Conservation (phyloP, 2,113 vertebrate species). For the rat (Rattus norvegicus) region DNA sequence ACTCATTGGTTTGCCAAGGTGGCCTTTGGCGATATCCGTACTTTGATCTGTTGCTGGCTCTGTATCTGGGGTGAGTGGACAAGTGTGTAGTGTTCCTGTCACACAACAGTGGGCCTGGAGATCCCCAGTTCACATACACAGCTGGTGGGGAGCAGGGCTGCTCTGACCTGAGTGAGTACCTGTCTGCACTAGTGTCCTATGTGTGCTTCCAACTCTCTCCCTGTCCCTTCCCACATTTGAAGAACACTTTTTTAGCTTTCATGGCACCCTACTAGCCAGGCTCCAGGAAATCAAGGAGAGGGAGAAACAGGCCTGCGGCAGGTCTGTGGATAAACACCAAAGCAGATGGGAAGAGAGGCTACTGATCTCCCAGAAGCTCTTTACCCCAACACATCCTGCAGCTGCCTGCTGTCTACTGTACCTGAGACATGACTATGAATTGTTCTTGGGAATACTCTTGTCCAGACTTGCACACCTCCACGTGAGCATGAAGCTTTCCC, state of each 20-base stretch:
- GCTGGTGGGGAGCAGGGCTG: background rate
- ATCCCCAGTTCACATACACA: background rate
- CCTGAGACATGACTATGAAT: conserved; percentile 38
- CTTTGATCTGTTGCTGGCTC: background rate
- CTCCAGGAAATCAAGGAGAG: background rate
- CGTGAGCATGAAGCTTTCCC: background rate
- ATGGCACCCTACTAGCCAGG: background rate
- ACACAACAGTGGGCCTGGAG: background rate
- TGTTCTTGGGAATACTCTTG: conserved; percentile 38
- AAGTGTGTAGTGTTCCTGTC: background rate
- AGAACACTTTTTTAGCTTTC: background rate
- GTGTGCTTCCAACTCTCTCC: background rate
- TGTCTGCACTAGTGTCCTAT: background rate
- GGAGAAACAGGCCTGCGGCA: background rate
- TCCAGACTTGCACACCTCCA: background rate
- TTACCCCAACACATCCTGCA: background rate
- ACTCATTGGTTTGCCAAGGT: background rate
- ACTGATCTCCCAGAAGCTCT: background rate
- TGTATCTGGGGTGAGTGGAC: background rate
- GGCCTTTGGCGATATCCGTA: background rate
- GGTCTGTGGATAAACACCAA: background rate
- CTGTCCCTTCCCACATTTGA: background rate
- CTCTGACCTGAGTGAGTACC: background rate
- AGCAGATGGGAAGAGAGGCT: background rate
- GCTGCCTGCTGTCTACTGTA: conserved; percentile 2